Conservation (phyloP, 2,888 invertebrate species). For the Dermolepida albohirtum region DNA sequence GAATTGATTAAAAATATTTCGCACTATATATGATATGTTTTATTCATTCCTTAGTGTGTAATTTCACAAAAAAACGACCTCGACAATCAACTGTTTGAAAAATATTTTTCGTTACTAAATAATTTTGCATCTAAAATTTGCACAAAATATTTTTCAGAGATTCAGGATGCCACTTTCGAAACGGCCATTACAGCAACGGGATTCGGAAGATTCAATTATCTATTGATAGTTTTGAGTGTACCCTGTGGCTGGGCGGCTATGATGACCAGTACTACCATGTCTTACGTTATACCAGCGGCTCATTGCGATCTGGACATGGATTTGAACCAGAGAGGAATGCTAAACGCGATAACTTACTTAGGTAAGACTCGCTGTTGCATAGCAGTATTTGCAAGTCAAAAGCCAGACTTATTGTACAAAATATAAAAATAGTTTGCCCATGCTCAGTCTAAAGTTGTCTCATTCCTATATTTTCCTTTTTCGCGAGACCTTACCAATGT, state of each 20-base stretch:
- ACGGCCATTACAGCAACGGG: constrained; percentile 76
- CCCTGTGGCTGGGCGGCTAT: constrained; percentile 77
- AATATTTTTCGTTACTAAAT: no score
- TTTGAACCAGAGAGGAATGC: constrained; percentile 76
- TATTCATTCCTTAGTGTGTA: no score
- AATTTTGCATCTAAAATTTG: no score
- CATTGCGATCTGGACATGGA: constrained; percentile 79
- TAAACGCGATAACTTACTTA: constrained; percentile 78
- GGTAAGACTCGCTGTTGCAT: constrained; percentile 76
- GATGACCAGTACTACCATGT: constrained; percentile 78
- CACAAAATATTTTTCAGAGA: background rate
- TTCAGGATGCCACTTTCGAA: constrained; percentile 72
- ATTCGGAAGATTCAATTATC: constrained; percentile 77
- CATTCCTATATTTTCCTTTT: no score
- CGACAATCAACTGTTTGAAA: no score
- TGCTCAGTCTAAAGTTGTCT: no score
- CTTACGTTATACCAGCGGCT: constrained; percentile 80
- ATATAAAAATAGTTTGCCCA: no score
- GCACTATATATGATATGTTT: no score
- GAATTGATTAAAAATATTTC: no score
- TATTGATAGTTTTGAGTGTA: constrained; percentile 70
- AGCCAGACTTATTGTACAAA: no score
- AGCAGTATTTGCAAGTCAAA: constrained; percentile 54
- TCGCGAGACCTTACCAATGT: no score
- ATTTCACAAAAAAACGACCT: no score